Percentiles rank a stretch among this genome's conserved stretches.
These are phyloP conservation scores for Papilio protenor DNA, from an alignment of 2,888 invertebrate species.

Conservation along the genomic window DNA sequence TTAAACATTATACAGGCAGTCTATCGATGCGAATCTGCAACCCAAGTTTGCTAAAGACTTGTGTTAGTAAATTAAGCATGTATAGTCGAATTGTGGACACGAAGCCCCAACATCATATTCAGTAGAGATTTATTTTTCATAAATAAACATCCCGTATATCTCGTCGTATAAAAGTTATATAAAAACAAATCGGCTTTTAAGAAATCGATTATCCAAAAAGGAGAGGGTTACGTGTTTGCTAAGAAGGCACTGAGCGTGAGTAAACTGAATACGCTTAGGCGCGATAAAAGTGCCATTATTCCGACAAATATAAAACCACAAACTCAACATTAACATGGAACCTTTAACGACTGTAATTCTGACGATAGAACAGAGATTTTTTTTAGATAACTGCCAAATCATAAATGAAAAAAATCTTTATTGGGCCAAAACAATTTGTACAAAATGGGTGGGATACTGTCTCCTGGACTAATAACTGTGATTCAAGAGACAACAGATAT, in stretches of 20 bases:
- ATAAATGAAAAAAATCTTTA: too few relatives aligned
- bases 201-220: background rate
- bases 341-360: background rate
- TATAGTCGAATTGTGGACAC: too few relatives aligned
- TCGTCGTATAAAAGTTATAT: background rate
- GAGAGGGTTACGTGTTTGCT: slow-evolving; percentile 13
- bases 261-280: slow-evolving; percentile 9
- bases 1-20: too few relatives aligned
- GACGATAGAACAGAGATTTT: background rate
- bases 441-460: too few relatives aligned
- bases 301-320: slow-evolving; percentile 9
- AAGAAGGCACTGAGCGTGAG: background rate
- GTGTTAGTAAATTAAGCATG: too few relatives aligned
- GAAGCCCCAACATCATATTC: too few relatives aligned
- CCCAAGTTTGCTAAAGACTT: too few relatives aligned
- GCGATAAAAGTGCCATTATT: slow-evolving; percentile 17
- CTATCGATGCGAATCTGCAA: too few relatives aligned
- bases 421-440: too few relatives aligned
- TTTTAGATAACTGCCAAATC: too few relatives aligned
- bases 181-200: background rate
- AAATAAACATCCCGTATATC: background rate
- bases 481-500: too few relatives aligned
- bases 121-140: background rate
- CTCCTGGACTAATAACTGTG: too few relatives aligned
- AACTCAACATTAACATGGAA: background rate